Conservation (phyloP, 2,113 vertebrate genomes). For the Gambusia holbrooki region DNA sequence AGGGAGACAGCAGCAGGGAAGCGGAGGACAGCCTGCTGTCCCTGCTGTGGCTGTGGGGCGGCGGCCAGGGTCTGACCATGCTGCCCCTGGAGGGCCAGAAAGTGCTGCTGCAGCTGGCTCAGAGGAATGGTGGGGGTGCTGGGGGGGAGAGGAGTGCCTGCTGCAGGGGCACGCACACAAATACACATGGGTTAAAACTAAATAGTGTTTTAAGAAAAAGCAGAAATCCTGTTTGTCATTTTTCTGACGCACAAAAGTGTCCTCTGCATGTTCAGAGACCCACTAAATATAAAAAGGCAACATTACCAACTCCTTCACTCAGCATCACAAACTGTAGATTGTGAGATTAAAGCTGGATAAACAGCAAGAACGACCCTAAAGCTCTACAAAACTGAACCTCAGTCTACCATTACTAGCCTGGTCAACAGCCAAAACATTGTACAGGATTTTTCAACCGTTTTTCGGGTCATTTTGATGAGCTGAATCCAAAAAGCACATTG, state of each 20-base stretch:
- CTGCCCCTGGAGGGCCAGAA: slow-evolving; percentile 81
- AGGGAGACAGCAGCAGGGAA: slow-evolving; percentile 83
- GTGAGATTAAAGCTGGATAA: background rate
- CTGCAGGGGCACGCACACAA: slow-evolving; percentile 52
- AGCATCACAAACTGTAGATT: background rate
- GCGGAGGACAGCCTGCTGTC: slow-evolving; percentile 83
- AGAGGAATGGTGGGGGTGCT: slow-evolving; percentile 84
- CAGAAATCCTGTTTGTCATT: background rate
- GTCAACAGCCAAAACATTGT: too few species aligned
- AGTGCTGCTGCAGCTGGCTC: slow-evolving; percentile 82
- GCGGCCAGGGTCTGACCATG: slow-evolving; percentile 69
- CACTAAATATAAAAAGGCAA: background rate
- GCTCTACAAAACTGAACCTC: background rate
- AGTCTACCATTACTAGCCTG: background rate
- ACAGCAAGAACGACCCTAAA: too few species aligned
- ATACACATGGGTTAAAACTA: slow-evolving; percentile 4
- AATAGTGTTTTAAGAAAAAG: background rate
- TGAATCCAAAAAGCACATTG: too few species aligned
- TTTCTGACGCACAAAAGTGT: background rate
- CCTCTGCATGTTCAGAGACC: background rate
- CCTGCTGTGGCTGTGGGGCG: slow-evolving; percentile 75
- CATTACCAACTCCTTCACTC: background rate
- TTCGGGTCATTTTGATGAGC: too few species aligned
- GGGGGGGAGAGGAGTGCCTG: slow-evolving; percentile 81
- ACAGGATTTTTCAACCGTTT: too few species aligned